Evolutionary conservation across 1,140 invertebrate genomes (phyloP), one percentile per base, ranked within the genome.

Genomic region (Bathynomus jamesi): DNA sequence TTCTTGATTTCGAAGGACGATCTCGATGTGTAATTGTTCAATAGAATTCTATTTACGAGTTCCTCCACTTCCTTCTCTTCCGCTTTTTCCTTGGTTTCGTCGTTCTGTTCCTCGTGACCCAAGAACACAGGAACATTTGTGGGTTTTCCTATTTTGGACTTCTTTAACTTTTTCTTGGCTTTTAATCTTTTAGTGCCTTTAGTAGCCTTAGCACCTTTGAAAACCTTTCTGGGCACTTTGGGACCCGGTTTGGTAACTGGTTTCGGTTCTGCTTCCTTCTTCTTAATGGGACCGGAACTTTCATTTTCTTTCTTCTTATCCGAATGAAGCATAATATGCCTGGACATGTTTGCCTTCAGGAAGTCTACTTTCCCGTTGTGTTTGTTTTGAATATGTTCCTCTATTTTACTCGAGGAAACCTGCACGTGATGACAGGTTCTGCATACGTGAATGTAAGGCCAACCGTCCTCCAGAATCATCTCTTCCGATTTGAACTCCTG

Each of bases 381-480:
- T 76, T 85, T 84, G 0, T 79, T 78, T 32, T 85, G 81, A 2
- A 88, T 80, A 76, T 91, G 89, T 0, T 81, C 81, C 76, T 87
- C 84, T 0, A 90, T 81, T 73, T 85, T 87, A 62, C 83, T 80
- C 60, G 85, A 79, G 1, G 85, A 84, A 46, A 90, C 78, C 81
- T 90, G 89, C 1, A 88, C 85, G 78, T 85, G 90, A 78, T 89
- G 87, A 77, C 89, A 91, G 60, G 84, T 82, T 0, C 83, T 81
- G 78, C 89, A 90, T 0, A 90, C 80, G 76, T 87, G 89, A 17
- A 87, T 89, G 61, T 72, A 74, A 10, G 79, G 68, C 70, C 77
- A 78, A 61, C 70, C 69, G 67, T 78, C 74, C 17, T 72, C 67
- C 30, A 69, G 31, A 8, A 70, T 72, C 61, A 78, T 69, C 21